Base-by-base conservation (phyloP, 2,888 invertebrate genomes). In the Ormia ochracea region DNA sequence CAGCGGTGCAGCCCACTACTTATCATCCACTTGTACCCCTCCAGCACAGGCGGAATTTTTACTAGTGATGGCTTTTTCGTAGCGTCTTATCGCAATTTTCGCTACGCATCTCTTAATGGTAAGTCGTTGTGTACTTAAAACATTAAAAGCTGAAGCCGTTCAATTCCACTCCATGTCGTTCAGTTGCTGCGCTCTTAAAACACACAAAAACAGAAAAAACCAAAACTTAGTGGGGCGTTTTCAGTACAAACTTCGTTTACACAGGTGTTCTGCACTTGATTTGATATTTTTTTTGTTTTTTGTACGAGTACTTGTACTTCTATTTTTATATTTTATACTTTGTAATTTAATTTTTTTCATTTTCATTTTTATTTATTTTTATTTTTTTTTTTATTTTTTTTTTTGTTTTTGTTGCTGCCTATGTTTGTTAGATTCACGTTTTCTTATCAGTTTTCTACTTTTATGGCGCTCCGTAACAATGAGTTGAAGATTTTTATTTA, bases 261-360 rank as follows among this genome's bases (percentile, higher is more conserved):
- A 80, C 80, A 80, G 80, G 80, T 80, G 80, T 80, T 80, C 59
- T 80, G 80, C 72, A 80, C 80, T 76, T 80, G 80, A 76, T 76
- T 80, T 74, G 45, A 2, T 33, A 17, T 54, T 66, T 54, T n/a
- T n/a, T n/a, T n/a, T n/a, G n/a, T n/a, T n/a, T n/a, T n/a, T n/a
- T n/a, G n/a, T n/a, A n/a, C n/a, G n/a, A n/a, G n/a, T n/a, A 7
- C 17, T 28, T 38, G 4, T 19, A 23, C 38, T 66, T 17, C 50
- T 66, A 6, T 33, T 54, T 54, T 14, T 45, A 28, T 66, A 58
- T 7, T 41, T 48, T 41, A 7, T 26, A 26, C 14, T n/a, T 52
- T 52, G n/a, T 54, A n/a, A n/a, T 48, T 48, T 59, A 33, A 52
- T 41, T 52, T 17, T 28, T 41, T 31, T 56, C 61, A 72, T 72